Base-by-base conservation (phyloP, 2,888 invertebrate genomes). In the Gastrophysa polygoni region DNA sequence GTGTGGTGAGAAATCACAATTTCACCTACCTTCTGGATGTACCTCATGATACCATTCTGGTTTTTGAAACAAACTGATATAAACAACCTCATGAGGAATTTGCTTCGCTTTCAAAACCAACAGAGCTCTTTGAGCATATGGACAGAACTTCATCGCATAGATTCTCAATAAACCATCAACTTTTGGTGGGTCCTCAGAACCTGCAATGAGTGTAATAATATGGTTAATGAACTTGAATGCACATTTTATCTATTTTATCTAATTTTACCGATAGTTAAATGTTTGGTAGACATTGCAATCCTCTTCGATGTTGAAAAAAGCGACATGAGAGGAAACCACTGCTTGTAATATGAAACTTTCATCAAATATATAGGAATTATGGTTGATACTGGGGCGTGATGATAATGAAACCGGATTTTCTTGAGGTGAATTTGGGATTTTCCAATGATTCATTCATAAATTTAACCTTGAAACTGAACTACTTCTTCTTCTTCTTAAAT, bases 61-160 rank as follows among this genome's bases (percentile, higher is more conserved):
- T 75, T 93, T 94, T 28, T 89, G 83, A n/a, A 86, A 86, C 67
- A 92, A 81, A 81, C 92, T 90, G 8, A 92, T 85, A 75, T 88
- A 90, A 38, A 93, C 88, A 24, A 86, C 83, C 73, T 94, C 92
- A 74, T 92, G 88, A 17, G 88, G 87, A 69, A 94, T 82, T 64
- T 89, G 87, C 80, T 94, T 94, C 7, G 91, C 91, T 69, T 89
- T 88, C 55, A 94, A 80, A 2, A 91, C 88, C 21, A 94, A 83
- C 68, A 91, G 87, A 55, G 85, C 86, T 68, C 93, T 84, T 71
- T 93, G 91, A 0, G 93, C 92, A 72, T 85, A 94, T 0, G 94
- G 94, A 73, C 94, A 94, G 80, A 91, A 93, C 71, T 92, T 85
- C 93, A 93, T 94, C 5, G 91, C 91, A 76, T 91, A 94, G 1